Evolutionary conservation across 2,888 invertebrate species (phyloP), one percentile per base, ranked within the genome.

Genomic region (Gibbula magus): DNA sequence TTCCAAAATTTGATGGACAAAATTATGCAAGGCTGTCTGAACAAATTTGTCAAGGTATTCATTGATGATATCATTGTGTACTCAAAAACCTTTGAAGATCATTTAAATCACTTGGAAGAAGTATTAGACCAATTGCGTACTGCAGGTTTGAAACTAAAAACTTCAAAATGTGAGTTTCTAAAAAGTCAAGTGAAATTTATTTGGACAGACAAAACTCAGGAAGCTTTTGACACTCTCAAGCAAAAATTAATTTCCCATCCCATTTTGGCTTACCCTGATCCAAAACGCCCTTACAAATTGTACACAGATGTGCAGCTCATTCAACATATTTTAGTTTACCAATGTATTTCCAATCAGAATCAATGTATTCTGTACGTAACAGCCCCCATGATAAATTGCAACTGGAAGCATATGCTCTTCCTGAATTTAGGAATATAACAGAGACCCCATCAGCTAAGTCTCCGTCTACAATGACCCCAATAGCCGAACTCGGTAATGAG

Each of bases 101-200:
- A 81, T 75, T 29, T 75, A n/a, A 25, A 52, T 10, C 56, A 81
- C 20, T 66, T 81, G 35, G 25, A 25, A 2, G 53, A 75, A 16
- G 78, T 81, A 4, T 78, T 81, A 18, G n/a, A 39, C 8, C 22
- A 75, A 51, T 25, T 78, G 32, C 52, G 66, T n/a, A 32, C 54
- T 2, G 78, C 81, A 25, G 81, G 81, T 4, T 45, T 81, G 16
- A 74, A 51, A n/a, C 29, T 81, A n/a, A 81, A 81, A 29, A 56
- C 78, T 10, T 51, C 77, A 25, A 81, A 81, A 32, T 78, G 81
- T 61, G 52, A 73, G 18, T 78, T 81, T 56, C 32, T 73, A 20
- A 25, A 74, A 35, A 54, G 18, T 8, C 18, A 45, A 18, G 35
- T 81, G 25, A 66, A 78, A 54, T 75, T 29, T 53, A 32, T 32